Evolutionary conservation across 2,113 vertebrate genomes (phyloP).

Genomic region (Varanus salvator): DNA sequence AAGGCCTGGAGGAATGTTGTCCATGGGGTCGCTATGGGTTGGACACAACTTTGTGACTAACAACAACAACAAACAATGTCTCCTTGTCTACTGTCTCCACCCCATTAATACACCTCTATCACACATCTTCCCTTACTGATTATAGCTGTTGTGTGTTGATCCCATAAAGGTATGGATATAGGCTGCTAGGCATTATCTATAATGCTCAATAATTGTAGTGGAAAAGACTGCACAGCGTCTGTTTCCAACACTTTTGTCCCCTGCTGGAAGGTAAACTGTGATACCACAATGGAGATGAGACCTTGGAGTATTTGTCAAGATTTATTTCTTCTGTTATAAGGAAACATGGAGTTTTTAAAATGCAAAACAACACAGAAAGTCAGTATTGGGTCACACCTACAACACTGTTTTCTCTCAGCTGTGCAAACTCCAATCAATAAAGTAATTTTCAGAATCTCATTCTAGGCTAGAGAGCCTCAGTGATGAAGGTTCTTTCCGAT

Average conservation of each 20-base stretch:
- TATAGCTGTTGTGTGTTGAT: not conserved
- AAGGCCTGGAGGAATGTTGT: no score
- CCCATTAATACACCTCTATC: no score
- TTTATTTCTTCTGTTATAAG: not conserved
- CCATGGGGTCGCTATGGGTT: no score
- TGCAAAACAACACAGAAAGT: not conserved
- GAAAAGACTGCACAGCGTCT: not conserved
- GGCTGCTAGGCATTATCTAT: not conserved
- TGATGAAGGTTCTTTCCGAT: not conserved
- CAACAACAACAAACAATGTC: no score
- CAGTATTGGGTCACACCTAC: not conserved
- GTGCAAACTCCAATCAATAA: not conserved
- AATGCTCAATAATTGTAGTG: not conserved
- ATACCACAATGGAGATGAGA: not conserved
- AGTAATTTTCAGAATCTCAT: slow-evolving; percentile 14
- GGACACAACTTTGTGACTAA: no score
- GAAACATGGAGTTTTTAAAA: not conserved
- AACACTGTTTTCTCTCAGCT: slow-evolving; percentile 12
- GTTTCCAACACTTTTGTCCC: not conserved
- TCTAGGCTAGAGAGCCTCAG: not conserved
- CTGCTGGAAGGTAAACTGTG: not conserved
- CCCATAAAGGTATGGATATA: not conserved
- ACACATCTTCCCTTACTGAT: no score
- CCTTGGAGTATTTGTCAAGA: not conserved
- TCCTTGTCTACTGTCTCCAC: no score